Evolutionary conservation across 1,140 invertebrate species (phyloP), one percentile per base, ranked within the genome.

Genomic region (Globodera ellingtonae): DNA sequence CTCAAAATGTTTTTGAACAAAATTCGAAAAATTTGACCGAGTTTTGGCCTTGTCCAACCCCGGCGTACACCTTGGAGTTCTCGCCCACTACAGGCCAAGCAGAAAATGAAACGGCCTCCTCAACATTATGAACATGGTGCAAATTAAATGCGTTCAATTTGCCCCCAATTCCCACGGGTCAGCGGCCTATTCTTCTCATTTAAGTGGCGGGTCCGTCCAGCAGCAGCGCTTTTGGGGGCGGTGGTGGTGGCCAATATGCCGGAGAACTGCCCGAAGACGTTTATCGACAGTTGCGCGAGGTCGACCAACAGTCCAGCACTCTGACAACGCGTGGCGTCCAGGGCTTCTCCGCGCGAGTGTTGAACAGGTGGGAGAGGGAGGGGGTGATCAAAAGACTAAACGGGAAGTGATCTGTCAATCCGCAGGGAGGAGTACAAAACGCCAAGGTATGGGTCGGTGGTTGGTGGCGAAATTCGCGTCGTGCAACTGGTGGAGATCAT

Each of bases 401-500:
- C 10, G 0, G 6, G 44, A 47, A 72, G 44, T 48, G 21, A 72
- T 35, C 48, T 35, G 21, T 21, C 10, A 73, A 50, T 35, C 3
- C 5, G 18, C 50, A 75, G 73, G 46, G 65, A 56, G 65, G 73
- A 75, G 65, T 75, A 75, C 46, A 75, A 75, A 62, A 62, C 56
- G 56, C 56, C 56, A 62, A 62, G 18, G 15, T 62, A 62, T 18
- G 56, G 52, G 35, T 74, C 72, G 44, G 73, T 44, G n/a, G 73
- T 56, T 9, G 44, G 56, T 35, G 59, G 77, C 69, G 85, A 89
- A 44, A 78, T 82, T 35, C 48, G 78, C 10, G 81, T 89, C 10
- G 80, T 87, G 2, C 94, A 97, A 90, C 94, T 98, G 88, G 95
- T 99, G 81, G 97, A 99, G 91, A 98, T 99, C 87, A 96, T 99